Base-by-base conservation (phyloP, 2,888 invertebrate genomes). In the Plusia festucae region DNA sequence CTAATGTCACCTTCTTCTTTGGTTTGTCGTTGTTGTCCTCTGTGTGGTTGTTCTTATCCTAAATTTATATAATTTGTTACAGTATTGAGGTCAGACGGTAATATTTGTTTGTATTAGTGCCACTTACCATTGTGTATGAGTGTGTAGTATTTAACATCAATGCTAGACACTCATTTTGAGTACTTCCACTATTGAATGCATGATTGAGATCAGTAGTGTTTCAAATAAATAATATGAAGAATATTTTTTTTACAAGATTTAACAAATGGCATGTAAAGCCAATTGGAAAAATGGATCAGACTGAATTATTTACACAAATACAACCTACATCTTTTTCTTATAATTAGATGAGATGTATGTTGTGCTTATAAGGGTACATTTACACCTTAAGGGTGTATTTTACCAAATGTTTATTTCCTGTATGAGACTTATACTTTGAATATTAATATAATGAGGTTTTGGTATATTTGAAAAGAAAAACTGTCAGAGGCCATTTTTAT, bases 1-100 rank as follows among this genome's bases (percentile, higher is more conserved):
- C 95, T 18, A 96, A 95, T 1, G 91, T 88, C 20, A 90, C 83
- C 83, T 92, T 93, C 86, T 93, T 94, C 86, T 90, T 93, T 40
- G 85, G 76, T 52, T 79, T 82, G 24, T 89, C 83, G 57, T 78
- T 76, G 30, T 58, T 58, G 52, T 61, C 64, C 16, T 85, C 85
- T 54, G 77, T 81, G 67, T 85, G 80, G 58, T 78, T 73, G 64
- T 82, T 78, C 65, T 82, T 85, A 52, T 92, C 91, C 88, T 92
- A 84, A 52, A 81, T 74, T 79, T 73, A 78, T 58, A 77, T 53
- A 55, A 9, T 52, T 40, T 72, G 70, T 70, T 70, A 71, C 74
- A 80, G 66, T 67, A 75, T 75, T 76, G 18, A 27, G 8, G 24
- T 56, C 46, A 49, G 18, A 46, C 4, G 20, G 18, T 49, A 9